phyloP scores from a whole-genome alignment of 2,797 vertebrate species.

The Acropternis orthonyx region DNA sequence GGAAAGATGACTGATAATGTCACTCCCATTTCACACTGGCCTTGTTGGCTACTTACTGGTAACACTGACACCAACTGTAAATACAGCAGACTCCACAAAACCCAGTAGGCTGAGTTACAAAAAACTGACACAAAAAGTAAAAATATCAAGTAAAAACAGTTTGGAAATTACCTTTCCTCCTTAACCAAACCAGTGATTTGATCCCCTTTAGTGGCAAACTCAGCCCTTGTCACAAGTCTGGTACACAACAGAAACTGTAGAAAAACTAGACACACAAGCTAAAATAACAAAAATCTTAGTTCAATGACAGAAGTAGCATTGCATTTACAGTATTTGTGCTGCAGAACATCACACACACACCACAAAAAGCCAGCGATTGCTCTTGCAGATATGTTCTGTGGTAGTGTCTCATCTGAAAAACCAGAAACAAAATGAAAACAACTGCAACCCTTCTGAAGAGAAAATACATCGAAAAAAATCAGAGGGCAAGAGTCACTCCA shows the following conservation, averaged over 20 bases:
- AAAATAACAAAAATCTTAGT: not conserved
- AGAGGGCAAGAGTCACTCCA: not conserved
- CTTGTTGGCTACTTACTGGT: not conserved
- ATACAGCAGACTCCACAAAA: conserved; percentile 3
- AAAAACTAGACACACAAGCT: not conserved
- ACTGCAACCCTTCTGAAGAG: not conserved
- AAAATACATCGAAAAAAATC: not conserved
- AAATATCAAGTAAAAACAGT: not conserved
- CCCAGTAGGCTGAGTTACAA: not conserved
- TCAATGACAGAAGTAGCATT: not conserved
- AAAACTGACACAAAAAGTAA: not conserved
- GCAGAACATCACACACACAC: not conserved
- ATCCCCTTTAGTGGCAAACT: not conserved
- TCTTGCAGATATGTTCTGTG: not conserved
- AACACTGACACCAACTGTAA: not conserved
- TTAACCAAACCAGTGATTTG: not conserved
- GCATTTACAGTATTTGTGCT: not conserved
- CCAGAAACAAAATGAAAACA: not conserved
- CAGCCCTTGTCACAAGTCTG: not conserved
- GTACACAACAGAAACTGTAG: not conserved
- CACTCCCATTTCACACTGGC: not conserved
- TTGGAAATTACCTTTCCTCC: not conserved
- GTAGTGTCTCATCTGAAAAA: not conserved
- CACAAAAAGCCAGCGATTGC: not conserved
- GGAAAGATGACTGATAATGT: conserved; percentile 37